A percentile compares a stretch with the other conserved stretches of the same genome.
These are phyloP conservation scores for Metopia argyrocephala DNA, from an alignment of 2,888 invertebrate genomes.

Conservation along the genomic window DNA sequence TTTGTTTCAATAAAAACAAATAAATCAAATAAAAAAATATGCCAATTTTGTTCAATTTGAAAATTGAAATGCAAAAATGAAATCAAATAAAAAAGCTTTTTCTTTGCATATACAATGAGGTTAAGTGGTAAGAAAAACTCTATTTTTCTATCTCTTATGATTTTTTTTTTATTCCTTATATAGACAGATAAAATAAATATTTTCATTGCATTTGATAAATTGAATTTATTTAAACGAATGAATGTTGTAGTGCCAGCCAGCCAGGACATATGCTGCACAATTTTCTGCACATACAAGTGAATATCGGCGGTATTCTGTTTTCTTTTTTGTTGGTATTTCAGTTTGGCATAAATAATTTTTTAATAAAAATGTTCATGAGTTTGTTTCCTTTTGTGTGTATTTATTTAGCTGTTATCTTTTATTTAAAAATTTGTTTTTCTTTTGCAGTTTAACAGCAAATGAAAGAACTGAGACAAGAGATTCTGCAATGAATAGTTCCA, in stretches of 20 bases:
- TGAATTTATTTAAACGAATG: constrained; percentile 9
- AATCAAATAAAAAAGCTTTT: constrained; percentile 1
- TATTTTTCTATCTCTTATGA: not conserved
- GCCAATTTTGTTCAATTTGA: not conserved
- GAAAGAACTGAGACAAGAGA: no score
- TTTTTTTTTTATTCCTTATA: not conserved
- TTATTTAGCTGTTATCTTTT: no score
- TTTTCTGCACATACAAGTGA: not conserved
- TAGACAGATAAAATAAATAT: not conserved
- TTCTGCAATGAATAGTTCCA: no score
- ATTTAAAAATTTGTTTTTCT: no score
- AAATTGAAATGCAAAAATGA: constrained; percentile 1
- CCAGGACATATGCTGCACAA: not conserved
- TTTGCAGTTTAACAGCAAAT: no score
- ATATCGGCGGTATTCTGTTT: not conserved
- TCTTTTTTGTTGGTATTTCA: not conserved
- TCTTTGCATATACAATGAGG: constrained; percentile 34
- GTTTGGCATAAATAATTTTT: no score
- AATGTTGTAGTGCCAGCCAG: not conserved
- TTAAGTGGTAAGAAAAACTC: constrained; percentile 22
- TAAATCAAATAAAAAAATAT: no score
- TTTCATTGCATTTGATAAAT: constrained; percentile 30
- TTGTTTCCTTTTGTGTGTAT: no score
- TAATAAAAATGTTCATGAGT: no score
- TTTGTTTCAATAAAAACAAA: no score